Evolutionary conservation across 2,888 invertebrate species (phyloP), one percentile per base, ranked within the genome.

Genomic region (Lasioglossum villosulum): DNA sequence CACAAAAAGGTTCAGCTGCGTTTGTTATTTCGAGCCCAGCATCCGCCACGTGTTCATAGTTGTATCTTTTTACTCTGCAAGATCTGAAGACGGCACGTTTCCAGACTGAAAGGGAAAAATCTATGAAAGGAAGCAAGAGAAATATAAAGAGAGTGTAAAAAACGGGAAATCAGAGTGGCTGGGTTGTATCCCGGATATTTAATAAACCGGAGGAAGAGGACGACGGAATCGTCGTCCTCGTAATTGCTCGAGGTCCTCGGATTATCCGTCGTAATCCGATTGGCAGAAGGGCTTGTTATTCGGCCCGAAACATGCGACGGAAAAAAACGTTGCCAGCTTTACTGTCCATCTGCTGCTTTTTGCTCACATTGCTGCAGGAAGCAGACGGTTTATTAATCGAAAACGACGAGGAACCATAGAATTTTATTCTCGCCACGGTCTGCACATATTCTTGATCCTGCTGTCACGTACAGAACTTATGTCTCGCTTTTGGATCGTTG

Each of bases 201-300:
- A 87, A 89, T 83, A 89, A 83, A 23, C 45, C 78, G n/a, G 8
- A 42, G 59, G 8, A 48, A 66, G 45, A 39, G 63, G 30, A n/a
- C 63, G 34, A 42, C 66, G 73, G 76, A 76, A 82, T 78, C 56
- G 68, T 80, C 73, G 70, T 82, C 70, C 42, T 52, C 56, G 81
- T 84, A 89, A 88, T 88, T 86, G 76, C 52, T 34, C 42, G 52
- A 56, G 63, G 42, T 63, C 48, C 56, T 59, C 48, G 74, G 73
- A 66, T 87, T 45, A 77, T 66, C 63, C 45, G 23, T 45, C 73
- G 70, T 83, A 87, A 85, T 85, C 80, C 56, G 66, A 84, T 87
- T 63, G 71, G 23, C 12, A 14, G 59, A 74, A 70, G 37, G 30
- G 19, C 68, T 23, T 63, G 56, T 81, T 81, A 63, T 70, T 78